Percentiles rank a stretch among this genome's conserved stretches.
Conservation (phyloP, 2,888 invertebrate genomes). For the Noctua pronuba region DNA sequence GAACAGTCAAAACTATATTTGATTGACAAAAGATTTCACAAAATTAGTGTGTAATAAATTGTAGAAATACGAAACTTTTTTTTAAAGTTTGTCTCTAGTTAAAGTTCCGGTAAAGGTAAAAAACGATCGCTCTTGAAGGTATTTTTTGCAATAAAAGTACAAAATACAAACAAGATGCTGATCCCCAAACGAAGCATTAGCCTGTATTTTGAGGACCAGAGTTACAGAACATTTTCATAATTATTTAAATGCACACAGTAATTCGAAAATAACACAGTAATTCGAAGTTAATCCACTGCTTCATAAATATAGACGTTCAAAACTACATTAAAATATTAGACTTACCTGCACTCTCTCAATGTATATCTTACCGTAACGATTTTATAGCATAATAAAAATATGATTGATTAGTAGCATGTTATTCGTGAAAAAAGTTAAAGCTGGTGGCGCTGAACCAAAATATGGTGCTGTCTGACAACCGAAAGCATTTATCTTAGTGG, state of each 20-base stretch:
- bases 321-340: not conserved
- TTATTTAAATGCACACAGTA: not conserved
- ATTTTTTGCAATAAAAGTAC: not conserved
- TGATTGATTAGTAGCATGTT: too few relatives aligned
- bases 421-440: too few relatives aligned
- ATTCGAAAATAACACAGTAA: not conserved
- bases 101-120: not conserved
- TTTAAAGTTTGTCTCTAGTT: not conserved
- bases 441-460: too few relatives aligned
- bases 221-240: not conserved
- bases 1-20: too few relatives aligned
- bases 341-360: conserved; percentile 11
- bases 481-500: too few relatives aligned
- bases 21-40: too few relatives aligned
- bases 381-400: too few relatives aligned
- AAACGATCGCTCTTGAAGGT: not conserved
- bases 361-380: too few relatives aligned
- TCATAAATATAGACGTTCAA: not conserved
- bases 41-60: too few relatives aligned
- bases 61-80: not conserved
- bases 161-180: not conserved
- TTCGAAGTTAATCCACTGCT: not conserved
- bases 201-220: not conserved
- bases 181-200: not conserved
- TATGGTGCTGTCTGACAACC: too few relatives aligned